phyloP scores from a whole-genome alignment of 2,797 vertebrate genomes.

The Brachyalestes nurse region DNA sequence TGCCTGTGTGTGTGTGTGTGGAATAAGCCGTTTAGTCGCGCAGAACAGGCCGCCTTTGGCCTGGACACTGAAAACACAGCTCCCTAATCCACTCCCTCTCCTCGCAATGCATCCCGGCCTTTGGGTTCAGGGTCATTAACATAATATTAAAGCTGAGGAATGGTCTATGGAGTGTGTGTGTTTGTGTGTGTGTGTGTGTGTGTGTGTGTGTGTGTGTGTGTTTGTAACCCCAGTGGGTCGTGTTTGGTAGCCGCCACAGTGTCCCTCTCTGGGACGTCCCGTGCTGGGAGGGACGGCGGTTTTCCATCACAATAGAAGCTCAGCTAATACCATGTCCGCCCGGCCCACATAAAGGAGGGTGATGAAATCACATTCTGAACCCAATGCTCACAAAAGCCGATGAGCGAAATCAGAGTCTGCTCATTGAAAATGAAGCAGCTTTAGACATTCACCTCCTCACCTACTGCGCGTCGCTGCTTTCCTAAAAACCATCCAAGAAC shows the following conservation, averaged over 20 bases:
- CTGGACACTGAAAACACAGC: constrained; percentile 10
- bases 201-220: constrained; percentile 28
- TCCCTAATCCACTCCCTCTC: constrained; percentile 42
- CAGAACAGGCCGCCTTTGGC: constrained; percentile 1
- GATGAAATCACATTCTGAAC: not conserved
- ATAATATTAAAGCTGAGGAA: constrained; percentile 38
- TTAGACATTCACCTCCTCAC: not conserved
- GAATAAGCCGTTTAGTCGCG: constrained; percentile 41
- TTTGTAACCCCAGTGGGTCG: constrained; percentile 1
- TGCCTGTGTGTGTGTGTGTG: constrained; percentile 15
- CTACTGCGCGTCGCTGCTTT: not conserved
- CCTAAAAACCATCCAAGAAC: not conserved
- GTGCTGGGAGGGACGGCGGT: not conserved
- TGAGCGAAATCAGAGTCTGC: not conserved
- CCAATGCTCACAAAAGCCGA: not conserved
- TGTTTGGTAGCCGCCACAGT: not conserved
- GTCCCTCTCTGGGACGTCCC: not conserved
- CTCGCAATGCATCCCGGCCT: constrained; percentile 28
- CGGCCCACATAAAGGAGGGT: not conserved
- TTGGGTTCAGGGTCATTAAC: constrained; percentile 44
- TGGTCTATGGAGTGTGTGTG: not conserved
- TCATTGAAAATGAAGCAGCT: not conserved
- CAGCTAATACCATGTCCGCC: constrained; percentile 15
- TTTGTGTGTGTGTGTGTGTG: too few relatives aligned
- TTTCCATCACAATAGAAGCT: constrained; percentile 4